These are phyloP conservation scores for Gymnoscopelus microlampas DNA, from an alignment of 2,797 vertebrate species.

Conservation along the genomic window DNA sequence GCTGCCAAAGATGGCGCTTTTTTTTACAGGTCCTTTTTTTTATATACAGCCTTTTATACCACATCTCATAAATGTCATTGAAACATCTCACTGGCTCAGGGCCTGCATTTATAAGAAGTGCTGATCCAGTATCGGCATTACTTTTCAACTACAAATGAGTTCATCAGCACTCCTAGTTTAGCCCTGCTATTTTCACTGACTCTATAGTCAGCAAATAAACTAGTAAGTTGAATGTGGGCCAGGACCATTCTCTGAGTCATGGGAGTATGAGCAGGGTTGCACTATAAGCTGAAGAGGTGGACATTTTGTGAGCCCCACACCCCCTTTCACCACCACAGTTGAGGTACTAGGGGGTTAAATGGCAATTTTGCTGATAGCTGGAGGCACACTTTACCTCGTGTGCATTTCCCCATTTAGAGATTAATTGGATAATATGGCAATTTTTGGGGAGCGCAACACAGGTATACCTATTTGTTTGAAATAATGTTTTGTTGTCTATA, in stretches of 20 bases:
- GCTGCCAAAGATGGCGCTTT: too few relatives aligned
- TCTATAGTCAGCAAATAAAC: background rate
- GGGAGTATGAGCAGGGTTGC: background rate
- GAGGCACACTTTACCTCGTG: too few relatives aligned
- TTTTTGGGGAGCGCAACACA: background rate
- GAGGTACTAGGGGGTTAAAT: background rate
- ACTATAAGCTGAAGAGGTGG: background rate
- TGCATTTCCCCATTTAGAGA: too few relatives aligned
- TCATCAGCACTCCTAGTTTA: background rate
- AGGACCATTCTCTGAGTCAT: background rate
- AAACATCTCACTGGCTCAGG: background rate
- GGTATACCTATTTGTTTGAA: slow-evolving; percentile 5
- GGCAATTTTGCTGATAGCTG: background rate
- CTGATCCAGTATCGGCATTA: background rate
- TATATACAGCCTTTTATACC: background rate
- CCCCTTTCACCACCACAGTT: background rate
- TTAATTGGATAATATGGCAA: too few relatives aligned
- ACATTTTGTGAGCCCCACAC: slow-evolving; percentile 32
- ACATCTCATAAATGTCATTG: background rate
- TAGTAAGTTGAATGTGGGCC: background rate
- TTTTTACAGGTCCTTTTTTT: too few relatives aligned
- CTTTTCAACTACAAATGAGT: background rate
- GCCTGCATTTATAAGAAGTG: background rate
- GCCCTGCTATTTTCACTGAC: background rate
- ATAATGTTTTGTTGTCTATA: background rate